Conservation (phyloP, 2,113 vertebrate genomes). For the Protobothrops flavoviridis region DNA sequence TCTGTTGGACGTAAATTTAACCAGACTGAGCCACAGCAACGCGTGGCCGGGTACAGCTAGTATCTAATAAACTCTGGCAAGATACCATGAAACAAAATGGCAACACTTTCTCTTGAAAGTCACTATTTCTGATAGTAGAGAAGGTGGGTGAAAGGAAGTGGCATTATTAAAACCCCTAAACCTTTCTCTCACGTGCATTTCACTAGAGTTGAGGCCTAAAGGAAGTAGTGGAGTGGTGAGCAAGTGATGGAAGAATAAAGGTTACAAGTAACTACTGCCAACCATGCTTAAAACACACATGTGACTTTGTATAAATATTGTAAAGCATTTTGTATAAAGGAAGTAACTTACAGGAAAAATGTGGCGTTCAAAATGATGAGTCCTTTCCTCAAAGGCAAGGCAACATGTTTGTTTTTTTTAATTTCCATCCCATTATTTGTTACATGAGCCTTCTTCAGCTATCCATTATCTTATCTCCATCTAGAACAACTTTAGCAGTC, state of each 20-base stretch:
- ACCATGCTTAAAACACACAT: background rate
- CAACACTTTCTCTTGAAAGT: background rate
- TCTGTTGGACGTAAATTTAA: too few relatives aligned
- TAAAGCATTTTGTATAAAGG: background rate
- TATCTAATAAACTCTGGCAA: background rate
- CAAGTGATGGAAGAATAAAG: background rate
- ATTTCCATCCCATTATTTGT: background rate
- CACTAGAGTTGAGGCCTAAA: background rate
- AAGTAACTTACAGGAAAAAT: background rate
- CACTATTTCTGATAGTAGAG: background rate
- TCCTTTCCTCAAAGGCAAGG: constrained; percentile 22
- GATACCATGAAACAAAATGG: background rate
- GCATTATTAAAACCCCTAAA: background rate
- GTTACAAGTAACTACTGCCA: too few relatives aligned
- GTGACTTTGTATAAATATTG: background rate
- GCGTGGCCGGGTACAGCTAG: too few relatives aligned
- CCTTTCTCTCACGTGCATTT: background rate
- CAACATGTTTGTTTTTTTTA: background rate
- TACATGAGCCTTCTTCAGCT: constrained; percentile 52
- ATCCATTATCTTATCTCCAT: constrained; percentile 51
- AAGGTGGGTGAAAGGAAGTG: background rate
- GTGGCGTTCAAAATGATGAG: constrained; percentile 20
- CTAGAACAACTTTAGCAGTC: constrained; percentile 60
- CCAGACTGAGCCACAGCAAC: too few relatives aligned
- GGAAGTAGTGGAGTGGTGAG: background rate